Conservation (phyloP, 2,113 vertebrate species). For the Opisthocomus hoazin region DNA sequence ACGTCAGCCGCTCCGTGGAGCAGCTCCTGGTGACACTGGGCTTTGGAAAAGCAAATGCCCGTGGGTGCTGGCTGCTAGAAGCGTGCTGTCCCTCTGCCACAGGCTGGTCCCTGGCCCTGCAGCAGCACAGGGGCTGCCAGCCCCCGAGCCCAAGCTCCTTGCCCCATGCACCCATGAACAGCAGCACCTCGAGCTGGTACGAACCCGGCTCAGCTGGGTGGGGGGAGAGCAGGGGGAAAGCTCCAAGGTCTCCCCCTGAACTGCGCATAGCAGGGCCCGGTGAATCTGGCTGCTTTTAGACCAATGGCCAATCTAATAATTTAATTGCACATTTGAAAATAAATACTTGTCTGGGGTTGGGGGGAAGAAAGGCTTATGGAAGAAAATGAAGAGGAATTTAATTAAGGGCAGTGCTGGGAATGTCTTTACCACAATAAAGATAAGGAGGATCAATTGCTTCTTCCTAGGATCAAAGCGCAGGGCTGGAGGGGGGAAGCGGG, state of each 20-base stretch:
- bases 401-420: constrained; percentile 55
- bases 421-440: constrained; percentile 38
- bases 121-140: neutral
- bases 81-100: neutral
- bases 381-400: constrained; percentile 51
- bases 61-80: neutral
- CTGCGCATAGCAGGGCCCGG: accelerated
- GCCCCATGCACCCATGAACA: neutral
- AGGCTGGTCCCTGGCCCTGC: neutral
- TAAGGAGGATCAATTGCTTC: constrained; percentile 62
- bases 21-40: neutral
- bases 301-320: neutral
- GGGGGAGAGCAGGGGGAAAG: neutral
- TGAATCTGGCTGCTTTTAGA: neutral
- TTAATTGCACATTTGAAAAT: neutral
- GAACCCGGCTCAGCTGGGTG: accelerated
- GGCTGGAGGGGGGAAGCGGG: neutral
- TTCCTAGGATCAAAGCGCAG: constrained; percentile 48
- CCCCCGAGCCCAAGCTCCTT: neutral
- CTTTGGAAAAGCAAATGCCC: neutral
- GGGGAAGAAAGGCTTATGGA: neutral
- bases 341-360: neutral
- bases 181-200: accelerated
- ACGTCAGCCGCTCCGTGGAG: neutral
- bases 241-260: neutral